These are phyloP conservation scores for Andricus quercusramuli DNA, from an alignment of 2,888 invertebrate genomes.

Conservation along the genomic window DNA sequence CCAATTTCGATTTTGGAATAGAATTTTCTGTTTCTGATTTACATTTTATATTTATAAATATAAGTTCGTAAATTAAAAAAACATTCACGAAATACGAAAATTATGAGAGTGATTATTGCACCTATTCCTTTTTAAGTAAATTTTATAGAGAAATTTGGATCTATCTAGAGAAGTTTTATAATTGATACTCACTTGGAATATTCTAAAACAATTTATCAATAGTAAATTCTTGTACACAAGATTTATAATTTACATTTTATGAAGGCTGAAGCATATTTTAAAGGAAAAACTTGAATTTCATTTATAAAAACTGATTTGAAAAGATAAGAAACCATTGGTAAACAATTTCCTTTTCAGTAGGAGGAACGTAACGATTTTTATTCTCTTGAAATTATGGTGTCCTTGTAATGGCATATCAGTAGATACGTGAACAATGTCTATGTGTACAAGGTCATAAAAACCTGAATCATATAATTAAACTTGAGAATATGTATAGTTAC, in stretches of 20 bases:
- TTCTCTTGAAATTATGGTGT: slow-evolving; percentile 21
- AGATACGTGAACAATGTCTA: slow-evolving; percentile 2
- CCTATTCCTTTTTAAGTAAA: background rate
- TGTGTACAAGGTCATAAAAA: slow-evolving; percentile 38
- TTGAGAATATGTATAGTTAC: background rate
- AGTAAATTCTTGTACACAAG: background rate
- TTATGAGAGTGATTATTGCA: too few relatives aligned
- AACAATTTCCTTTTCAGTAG: background rate
- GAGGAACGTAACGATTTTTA: background rate
- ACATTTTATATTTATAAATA: background rate
- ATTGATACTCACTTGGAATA: background rate
- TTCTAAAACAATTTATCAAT: background rate
- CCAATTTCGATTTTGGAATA: background rate
- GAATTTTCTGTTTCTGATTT: background rate
- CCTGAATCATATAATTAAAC: slow-evolving; percentile 30
- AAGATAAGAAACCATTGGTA: background rate
- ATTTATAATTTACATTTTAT: background rate
- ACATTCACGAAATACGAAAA: too few relatives aligned
- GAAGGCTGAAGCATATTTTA: background rate
- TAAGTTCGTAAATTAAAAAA: background rate
- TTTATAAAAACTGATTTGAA: background rate
- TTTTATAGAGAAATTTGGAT: background rate
- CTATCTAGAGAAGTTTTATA: background rate
- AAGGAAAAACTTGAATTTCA: background rate
- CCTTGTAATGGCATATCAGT: slow-evolving; percentile 40